These are phyloP conservation scores for Crematogaster levior DNA, from an alignment of 2,888 invertebrate genomes.

Conservation along the genomic window DNA sequence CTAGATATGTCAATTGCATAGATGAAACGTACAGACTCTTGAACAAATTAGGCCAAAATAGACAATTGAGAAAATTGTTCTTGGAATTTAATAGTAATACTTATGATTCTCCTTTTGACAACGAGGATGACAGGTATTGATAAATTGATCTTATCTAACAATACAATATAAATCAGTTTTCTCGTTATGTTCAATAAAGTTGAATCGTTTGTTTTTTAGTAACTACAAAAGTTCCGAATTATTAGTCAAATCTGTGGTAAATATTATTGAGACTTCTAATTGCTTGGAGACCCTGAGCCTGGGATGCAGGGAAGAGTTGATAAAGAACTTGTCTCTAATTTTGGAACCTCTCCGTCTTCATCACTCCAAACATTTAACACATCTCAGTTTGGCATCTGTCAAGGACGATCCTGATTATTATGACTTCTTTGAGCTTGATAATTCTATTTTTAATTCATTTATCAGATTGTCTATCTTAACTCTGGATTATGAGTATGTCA, in stretches of 20 bases:
- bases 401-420: constrained; percentile 91
- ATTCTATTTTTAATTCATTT: constrained; percentile 88
- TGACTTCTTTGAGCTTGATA: constrained; percentile 87
- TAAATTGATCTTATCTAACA: constrained; percentile 10
- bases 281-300: constrained; percentile 86
- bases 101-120: constrained; percentile 76
- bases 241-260: constrained; percentile 83
- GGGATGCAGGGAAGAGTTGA: constrained; percentile 87
- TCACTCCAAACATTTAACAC: constrained; percentile 87
- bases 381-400: constrained; percentile 90
- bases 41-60: constrained; percentile 82
- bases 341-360: constrained; percentile 84
- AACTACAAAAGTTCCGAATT: constrained; percentile 46
- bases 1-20: constrained; percentile 74
- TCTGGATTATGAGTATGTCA: constrained; percentile 87
- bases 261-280: constrained; percentile 85
- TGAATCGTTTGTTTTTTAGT: constrained; percentile 3
- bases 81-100: constrained; percentile 82
- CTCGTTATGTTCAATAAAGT: constrained; percentile 31
- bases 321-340: constrained; percentile 85
- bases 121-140: constrained; percentile 66
- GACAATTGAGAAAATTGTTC: constrained; percentile 82
- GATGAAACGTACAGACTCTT: constrained; percentile 81
- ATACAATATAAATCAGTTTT: neutral
- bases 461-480: constrained; percentile 84